Base-by-base conservation (phyloP, 2,113 vertebrate genomes). In the Pipa parva region DNA sequence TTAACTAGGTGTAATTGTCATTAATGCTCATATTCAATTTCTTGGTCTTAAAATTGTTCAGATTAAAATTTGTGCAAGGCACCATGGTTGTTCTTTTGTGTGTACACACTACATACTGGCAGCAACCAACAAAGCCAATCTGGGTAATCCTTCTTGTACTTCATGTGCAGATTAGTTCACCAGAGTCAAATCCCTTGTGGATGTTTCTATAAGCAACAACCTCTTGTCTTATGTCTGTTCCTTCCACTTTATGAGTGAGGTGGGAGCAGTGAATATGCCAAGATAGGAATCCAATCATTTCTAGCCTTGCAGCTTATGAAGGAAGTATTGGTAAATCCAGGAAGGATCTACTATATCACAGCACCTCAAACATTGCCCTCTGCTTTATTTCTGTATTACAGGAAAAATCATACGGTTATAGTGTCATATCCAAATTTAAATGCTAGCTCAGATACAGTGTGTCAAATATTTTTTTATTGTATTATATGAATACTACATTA, bases 321-420 rank as follows among this genome's bases (percentile, higher is more conserved):
- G 63, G 63, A 65, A 65, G 7, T 20, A 9, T 42, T 65, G 36
- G 18, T 42, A 26, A 56, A 65, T 65, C 56, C 63, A 65, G 63
- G 63, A 65, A 65, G 63, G 57, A 31, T 57, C 63, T 65, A 52
- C 63, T 65, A 54, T 57, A 54, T 65, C 63, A 51, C 63, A 56
- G 28, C 63, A 54, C n/a, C n/a, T n/a, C n/a, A n/a, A n/a, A n/a
- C n/a, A n/a, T n/a, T n/a, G n/a, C n/a, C n/a, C 7, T 46, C 42
- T 46, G 8, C 20, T 46, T 46, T 4, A 42, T n/a, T 42, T 15
- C 15, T 17, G 42, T 18, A 6, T 4, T 7, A 46, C 20, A 15
- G 15, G 20, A 4, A 46, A 5, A 46, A 46, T n/a, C 20, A 46
- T n/a, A 9, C 13, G 42, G 20, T 46, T 46, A 18, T 7, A n/a